Conservation (phyloP, 2,888 invertebrate genomes). For the Palloptera scutellata region DNA sequence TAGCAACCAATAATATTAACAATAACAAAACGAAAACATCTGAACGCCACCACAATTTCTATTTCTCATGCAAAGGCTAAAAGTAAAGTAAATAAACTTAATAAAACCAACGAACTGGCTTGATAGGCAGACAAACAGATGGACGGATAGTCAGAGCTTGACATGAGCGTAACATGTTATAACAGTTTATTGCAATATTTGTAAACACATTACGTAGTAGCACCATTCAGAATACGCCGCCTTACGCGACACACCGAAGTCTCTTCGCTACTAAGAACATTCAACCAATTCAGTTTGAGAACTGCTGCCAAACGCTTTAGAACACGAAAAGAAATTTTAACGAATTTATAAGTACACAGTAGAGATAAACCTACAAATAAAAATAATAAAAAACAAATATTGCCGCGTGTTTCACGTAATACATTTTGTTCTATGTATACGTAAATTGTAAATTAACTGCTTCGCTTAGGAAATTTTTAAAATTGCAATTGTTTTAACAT, state of each 20-base stretch:
- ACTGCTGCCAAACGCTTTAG: constrained; percentile 57
- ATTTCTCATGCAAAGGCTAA: too few species aligned
- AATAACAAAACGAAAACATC: not conserved
- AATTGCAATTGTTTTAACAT: too few species aligned
- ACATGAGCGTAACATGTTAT: not conserved
- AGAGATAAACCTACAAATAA: not conserved
- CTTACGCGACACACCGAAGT: constrained; percentile 41
- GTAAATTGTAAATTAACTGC: too few species aligned
- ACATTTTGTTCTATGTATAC: too few species aligned
- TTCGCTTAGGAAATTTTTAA: too few species aligned
- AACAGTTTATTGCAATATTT: not conserved
- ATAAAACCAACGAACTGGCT: too few species aligned
- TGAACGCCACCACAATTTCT: too few species aligned
- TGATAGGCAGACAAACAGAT: too few species aligned
- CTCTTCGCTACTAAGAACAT: constrained; percentile 46
- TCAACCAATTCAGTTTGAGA: constrained; percentile 58
- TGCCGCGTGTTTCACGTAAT: too few species aligned
- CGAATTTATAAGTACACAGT: constrained; percentile 3
- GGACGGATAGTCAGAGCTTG: not conserved
- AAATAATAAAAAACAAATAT: not conserved
- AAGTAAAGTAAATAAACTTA: too few species aligned
- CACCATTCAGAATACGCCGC: not conserved
- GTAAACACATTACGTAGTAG: too few species aligned
- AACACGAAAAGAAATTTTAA: constrained; percentile 39
- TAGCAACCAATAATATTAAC: not conserved